Evolutionary conservation across 2,888 invertebrate genomes (phyloP).

Genomic region (Deilephila porcellus): DNA sequence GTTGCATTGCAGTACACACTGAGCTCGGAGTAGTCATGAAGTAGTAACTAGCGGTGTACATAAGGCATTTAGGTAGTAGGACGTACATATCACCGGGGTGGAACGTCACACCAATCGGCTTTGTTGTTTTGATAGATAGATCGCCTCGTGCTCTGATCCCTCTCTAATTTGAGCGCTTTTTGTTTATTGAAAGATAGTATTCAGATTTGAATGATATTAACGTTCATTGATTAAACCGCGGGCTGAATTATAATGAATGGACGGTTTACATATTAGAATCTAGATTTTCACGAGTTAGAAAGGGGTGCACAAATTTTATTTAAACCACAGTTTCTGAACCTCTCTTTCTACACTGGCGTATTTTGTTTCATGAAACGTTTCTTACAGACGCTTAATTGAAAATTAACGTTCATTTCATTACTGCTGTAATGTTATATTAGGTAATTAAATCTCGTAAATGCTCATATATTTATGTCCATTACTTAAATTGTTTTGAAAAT

Average conservation of each 20-base stretch:
- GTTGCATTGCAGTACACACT: conserved; percentile 85
- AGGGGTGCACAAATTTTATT: neutral
- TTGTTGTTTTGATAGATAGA: conserved; percentile 84
- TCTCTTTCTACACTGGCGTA: neutral
- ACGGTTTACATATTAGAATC: conserved; percentile 2
- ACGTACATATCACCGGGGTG: conserved; percentile 84
- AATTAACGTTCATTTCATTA: neutral
- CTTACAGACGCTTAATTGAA: neutral
- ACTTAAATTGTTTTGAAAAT: neutral
- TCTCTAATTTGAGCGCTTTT: conserved; percentile 67
- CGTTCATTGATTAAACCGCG: conserved; percentile 42
- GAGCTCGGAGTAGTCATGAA: conserved; percentile 85
- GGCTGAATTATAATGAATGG: neutral
- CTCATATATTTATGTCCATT: neutral
- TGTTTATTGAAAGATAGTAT: conserved; percentile 48
- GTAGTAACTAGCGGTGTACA: conserved; percentile 85
- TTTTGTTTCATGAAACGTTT: neutral
- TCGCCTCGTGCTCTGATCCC: conserved; percentile 80
- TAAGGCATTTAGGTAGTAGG: conserved; percentile 85
- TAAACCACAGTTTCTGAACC: neutral
- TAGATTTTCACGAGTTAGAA: conserved; percentile 7
- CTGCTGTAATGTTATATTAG: neutral
- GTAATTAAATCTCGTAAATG: conserved; percentile 2
- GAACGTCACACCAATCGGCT: conserved; percentile 85
- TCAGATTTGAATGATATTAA: conserved; percentile 37